Conservation (phyloP, 2,113 vertebrate genomes). For the Centropus unirufus region DNA sequence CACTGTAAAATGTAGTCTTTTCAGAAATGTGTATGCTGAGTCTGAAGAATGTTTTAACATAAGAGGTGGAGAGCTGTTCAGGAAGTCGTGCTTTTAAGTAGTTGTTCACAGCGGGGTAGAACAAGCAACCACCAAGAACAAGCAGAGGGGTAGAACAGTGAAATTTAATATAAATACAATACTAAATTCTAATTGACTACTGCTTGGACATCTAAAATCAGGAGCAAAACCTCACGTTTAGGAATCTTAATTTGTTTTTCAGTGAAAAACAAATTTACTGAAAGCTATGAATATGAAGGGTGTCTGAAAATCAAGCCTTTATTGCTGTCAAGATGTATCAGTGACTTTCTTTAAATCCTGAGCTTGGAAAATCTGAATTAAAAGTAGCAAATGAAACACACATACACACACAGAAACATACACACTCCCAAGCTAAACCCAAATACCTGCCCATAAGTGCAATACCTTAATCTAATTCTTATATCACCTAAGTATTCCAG, state of each 20-base stretch:
- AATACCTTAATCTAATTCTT: background rate
- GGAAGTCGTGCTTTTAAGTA: background rate
- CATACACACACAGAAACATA: no score
- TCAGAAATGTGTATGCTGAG: background rate
- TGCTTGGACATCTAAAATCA: background rate
- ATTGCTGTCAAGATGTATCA: background rate
- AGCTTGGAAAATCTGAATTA: background rate
- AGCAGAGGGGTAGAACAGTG: background rate
- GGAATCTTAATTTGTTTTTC: background rate
- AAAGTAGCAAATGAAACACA: background rate
- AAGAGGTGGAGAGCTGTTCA: background rate
- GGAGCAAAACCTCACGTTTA: background rate
- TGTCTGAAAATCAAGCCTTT: background rate
- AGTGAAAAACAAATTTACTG: background rate
- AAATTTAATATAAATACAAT: background rate
- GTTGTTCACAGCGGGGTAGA: background rate
- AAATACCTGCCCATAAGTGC: background rate
- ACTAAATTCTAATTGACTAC: background rate
- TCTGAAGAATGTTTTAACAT: background rate
- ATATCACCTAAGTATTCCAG: background rate
- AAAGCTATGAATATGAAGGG: background rate
- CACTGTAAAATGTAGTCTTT: background rate
- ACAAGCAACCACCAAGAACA: background rate
- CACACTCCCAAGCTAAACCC: background rate
- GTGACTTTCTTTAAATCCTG: background rate